Evolutionary conservation across 2,113 vertebrate species (phyloP), one percentile per base, ranked within the genome.

Genomic region (Scortum barcoo): DNA sequence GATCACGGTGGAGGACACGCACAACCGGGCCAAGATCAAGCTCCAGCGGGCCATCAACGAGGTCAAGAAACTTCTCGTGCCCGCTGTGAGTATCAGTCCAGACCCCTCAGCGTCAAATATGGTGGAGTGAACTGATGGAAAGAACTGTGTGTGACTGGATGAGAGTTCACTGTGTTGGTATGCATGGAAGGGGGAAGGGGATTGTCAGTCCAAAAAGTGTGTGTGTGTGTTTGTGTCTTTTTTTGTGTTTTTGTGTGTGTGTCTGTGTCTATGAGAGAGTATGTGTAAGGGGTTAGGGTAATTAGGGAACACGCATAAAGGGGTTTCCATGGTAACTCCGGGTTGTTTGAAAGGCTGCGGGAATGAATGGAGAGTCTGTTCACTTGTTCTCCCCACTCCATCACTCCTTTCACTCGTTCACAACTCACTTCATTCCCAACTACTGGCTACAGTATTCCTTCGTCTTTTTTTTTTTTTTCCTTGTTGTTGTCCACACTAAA

Each of bases 1-100:
- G 78, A 98, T 99, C 94, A 99, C 97, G 67, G 98, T 98, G 95
- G 98, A 99, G 94, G 98, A 99, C 93, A 96, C 98, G 81, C 97
- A 98, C 83, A 99, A 99, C 93, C 95, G 98, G 88, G 98, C 98
- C 85, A 97, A 99, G 94, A 96, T 99, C 94, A 99, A 99, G 72
- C 95, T 99, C 92, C 97, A 97, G 94, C 96, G 97, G 75, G 98
- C 98, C 80, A 97, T 97, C 83, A 97, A 96, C 75, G 98, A 98
- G 94, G 98, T 99, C 90, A 97, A 97, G 93, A 99, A 99, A 84
- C 94, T 99, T 71, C 95, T 99, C 54, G 96, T 99, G 68, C 98
- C 98, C 51, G 97, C 97, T 91, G 98, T 99, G 95, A 98, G 98
- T 97, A 85, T 46, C 57, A 26, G 68, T 46, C 78, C 33, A 19